Evolutionary conservation across 53 echinoderm and acorn worm species (phyloP).

Genomic region (Holothuria leucospilota): DNA sequence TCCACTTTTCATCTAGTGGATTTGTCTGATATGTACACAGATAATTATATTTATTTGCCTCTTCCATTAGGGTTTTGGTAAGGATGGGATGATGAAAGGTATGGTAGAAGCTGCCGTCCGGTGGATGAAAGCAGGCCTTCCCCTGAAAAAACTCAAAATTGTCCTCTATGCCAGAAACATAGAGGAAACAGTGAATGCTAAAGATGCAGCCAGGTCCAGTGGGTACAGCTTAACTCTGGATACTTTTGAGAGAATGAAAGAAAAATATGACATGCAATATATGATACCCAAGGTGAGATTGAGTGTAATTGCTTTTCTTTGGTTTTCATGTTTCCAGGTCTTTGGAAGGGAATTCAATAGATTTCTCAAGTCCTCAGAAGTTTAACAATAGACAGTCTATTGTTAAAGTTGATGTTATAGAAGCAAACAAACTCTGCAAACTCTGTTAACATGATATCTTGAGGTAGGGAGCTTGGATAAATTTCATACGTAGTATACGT

Average conservation of each 20-base stretch:
- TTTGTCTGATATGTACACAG: neutral
- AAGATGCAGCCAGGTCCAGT: neutral
- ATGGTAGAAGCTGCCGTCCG: constrained; percentile 91
- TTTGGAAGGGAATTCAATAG: no score
- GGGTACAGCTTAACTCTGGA: constrained; percentile 36
- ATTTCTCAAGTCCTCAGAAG: no score
- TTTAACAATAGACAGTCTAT: no score
- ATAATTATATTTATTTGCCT: neutral
- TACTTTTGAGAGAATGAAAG: constrained; percentile 73
- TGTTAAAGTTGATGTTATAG: no score
- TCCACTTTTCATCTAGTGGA: no score
- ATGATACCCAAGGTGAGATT: constrained; percentile 75
- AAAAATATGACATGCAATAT: constrained; percentile 78
- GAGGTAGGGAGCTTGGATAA: no score
- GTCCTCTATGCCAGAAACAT: constrained; percentile 63
- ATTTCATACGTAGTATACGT: no score
- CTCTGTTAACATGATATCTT: no score
- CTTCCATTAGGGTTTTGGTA: constrained; percentile 65
- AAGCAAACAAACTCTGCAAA: no score
- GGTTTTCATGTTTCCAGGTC: no score
- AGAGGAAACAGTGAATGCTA: constrained; percentile 22
- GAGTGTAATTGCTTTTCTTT: no score
- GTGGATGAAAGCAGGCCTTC: constrained; percentile 99
- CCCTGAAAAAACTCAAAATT: constrained; percentile 85
- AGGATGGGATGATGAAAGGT: constrained; percentile 79